Base-by-base conservation (phyloP, 1,140 invertebrate genomes). In the Dufourea novaeangliae region DNA sequence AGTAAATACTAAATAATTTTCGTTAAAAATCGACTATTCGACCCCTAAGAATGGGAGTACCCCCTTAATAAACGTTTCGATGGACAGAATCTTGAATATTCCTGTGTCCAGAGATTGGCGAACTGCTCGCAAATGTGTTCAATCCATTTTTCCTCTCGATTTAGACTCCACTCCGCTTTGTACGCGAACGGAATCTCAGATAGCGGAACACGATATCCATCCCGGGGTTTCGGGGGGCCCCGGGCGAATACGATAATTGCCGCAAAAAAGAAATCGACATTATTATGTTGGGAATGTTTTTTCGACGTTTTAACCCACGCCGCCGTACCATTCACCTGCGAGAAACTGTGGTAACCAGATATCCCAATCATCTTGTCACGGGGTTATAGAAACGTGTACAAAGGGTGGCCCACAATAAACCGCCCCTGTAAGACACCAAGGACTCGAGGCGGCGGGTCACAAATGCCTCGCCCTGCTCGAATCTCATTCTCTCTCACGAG, bases 291-390 rank as follows among this genome's bases (percentile, higher is more conserved):
- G 50, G 46, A 50, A 78, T 87, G 80, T 87, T 87, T 87, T 86
- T 85, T 85, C 83, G 84, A 87, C 76, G 82, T 89, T 86, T n/a
- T 85, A 87, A 88, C 83, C 84, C 84, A 85, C 74, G 74, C 83
- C 79, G 80, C n/a, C 84, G 74, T 85, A 89, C n/a, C n/a, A n/a
- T 91, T 91, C 90, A 91, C 90, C 88, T 90, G 90, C 83, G 79
- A 78, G 78, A 74, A n/a, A n/a, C n/a, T n/a, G n/a, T 61, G 59
- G 88, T 82, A 91, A 90, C 79, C 84, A 86, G 89, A 90, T 90
- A 91, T 79, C 82, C 86, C 87, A 91, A 90, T 91, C 89, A 91
- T 91, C 89, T 89, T 90, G 89, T 91, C 90, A 91, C 80, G 83
- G n/a, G 84, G 83, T 91, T 89, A 88, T 90, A 89, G 86, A 90